Percentiles rank a stretch among this genome's conserved stretches.
Conservation (phyloP, 2,113 vertebrate species). For the Cryptotis parvus region DNA sequence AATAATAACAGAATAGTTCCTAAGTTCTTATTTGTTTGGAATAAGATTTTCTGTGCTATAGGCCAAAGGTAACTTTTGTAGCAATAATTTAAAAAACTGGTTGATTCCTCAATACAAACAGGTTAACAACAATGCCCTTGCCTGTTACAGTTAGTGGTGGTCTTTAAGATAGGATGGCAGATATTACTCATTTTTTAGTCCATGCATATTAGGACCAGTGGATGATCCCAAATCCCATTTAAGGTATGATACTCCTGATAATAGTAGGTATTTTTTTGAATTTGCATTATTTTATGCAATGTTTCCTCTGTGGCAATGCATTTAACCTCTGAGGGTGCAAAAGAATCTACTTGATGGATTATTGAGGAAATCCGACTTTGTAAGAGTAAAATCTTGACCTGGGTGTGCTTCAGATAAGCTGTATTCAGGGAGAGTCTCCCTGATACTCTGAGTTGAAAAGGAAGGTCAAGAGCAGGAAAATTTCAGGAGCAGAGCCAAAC, state of each 20-base stretch:
- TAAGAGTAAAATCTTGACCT: background rate
- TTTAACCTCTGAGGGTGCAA: background rate
- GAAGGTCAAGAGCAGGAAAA: background rate
- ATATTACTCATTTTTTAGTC: background rate
- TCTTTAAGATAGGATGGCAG: background rate
- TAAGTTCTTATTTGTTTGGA: slow-evolving; percentile 55
- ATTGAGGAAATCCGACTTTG: background rate
- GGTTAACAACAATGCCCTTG: background rate
- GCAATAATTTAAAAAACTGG: background rate
- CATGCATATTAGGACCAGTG: background rate
- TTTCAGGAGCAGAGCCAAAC: background rate
- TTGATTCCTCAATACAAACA: slow-evolving; percentile 32
- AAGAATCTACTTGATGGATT: background rate
- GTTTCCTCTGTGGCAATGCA: background rate
- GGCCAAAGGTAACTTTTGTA: background rate
- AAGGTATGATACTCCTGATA: background rate
- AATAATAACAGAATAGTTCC: slow-evolving; percentile 29
- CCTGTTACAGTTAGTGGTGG: background rate
- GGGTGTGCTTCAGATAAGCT: background rate
- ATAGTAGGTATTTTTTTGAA: background rate
- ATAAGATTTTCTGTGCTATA: slow-evolving; percentile 16
- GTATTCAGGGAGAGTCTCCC: background rate
- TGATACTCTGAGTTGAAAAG: background rate
- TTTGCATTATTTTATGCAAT: background rate
- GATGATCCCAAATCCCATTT: background rate